Evolutionary conservation across 2,888 invertebrate genomes (phyloP), one percentile per base, ranked within the genome.

Genomic region (Epistrophe eligans): DNA sequence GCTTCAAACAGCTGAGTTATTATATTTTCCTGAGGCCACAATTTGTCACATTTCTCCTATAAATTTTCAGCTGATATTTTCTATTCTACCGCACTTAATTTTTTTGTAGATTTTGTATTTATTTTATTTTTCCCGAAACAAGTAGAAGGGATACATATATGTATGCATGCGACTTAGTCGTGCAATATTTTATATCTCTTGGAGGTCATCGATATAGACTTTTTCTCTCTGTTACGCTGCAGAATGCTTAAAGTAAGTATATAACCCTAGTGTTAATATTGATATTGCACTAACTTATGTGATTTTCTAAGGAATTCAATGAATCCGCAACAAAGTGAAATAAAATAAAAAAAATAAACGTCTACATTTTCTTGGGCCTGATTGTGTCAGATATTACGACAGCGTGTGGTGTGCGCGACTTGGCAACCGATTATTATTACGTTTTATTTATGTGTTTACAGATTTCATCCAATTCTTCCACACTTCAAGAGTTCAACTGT

Each of bases 401-500:
- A 76, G 71, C 79, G 48, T 77, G 74, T 24, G 52, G 52, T 55
- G 76, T 66, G 60, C 60, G 66, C 57, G 45, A 58, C 79, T 73
- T 52, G 71, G 64, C 79, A 87, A 70, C 60, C 71, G 82, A 82
- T 87, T 77, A 82, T 81, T 77, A 82, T 77, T 76, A 67, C 72
- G 64, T 79, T 76, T 83, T 87, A 83, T 87, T 87, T 87, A 87
- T 87, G 79, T 77, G 74, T 76, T 76, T 62, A 72, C 60, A 79
- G 87, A 87, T 87, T 87, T 83, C 84, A 79, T 76, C 52, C 83
- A 87, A 83, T 76, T 87, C 79, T 71, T 80, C 71, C 43, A 82
- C 57, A 82, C 50, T 73, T 55, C 67, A 50, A 60, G 73, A 66
- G 52, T 79, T 87, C 87, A 83, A 87, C 79, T 87, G 71, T 83